A percentile compares a stretch with the other conserved stretches of the same genome.
Conservation (phyloP, 2,888 invertebrate genomes). For the Philopedon plagiatum region DNA sequence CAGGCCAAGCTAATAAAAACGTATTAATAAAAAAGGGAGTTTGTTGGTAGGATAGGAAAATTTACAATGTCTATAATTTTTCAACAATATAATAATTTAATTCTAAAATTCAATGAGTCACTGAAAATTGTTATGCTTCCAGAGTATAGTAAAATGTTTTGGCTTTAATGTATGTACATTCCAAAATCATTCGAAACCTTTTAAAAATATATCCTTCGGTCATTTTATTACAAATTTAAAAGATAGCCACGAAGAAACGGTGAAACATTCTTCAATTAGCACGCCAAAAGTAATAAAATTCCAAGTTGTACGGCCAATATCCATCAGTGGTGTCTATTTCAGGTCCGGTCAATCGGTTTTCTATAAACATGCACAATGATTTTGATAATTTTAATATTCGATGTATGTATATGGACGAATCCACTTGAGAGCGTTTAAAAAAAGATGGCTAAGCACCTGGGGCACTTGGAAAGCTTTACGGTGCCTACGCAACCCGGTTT, state of each 20-base stretch:
- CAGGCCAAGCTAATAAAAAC: too few relatives aligned
- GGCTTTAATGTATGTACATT: not conserved
- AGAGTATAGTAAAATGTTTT: too few relatives aligned
- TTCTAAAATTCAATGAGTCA: too few relatives aligned
- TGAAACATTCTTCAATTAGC: constrained; percentile 4
- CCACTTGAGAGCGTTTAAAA: constrained; percentile 27
- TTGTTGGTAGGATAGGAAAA: too few relatives aligned
- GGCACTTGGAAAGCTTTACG: constrained; percentile 8
- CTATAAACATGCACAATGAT: constrained; percentile 21
- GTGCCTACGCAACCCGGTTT: not conserved
- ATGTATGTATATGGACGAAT: constrained; percentile 20
- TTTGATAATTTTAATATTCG: constrained; percentile 15
- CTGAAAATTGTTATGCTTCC: too few relatives aligned
- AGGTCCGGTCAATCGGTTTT: constrained; percentile 1
- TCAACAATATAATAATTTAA: too few relatives aligned
- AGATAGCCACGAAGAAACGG: not conserved
- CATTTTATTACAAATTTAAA: constrained; percentile 13
- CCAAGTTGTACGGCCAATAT: not conserved
- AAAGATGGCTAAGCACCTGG: constrained; percentile 17
- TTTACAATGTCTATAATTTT: too few relatives aligned
- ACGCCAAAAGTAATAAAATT: constrained; percentile 12
- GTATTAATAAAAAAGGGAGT: too few relatives aligned
- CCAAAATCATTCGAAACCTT: not conserved
- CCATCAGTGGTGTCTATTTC: constrained; percentile 4
- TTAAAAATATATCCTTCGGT: constrained; percentile 4